Base-by-base conservation (phyloP, 2,113 vertebrate species). In the Ardeotis arabs region DNA sequence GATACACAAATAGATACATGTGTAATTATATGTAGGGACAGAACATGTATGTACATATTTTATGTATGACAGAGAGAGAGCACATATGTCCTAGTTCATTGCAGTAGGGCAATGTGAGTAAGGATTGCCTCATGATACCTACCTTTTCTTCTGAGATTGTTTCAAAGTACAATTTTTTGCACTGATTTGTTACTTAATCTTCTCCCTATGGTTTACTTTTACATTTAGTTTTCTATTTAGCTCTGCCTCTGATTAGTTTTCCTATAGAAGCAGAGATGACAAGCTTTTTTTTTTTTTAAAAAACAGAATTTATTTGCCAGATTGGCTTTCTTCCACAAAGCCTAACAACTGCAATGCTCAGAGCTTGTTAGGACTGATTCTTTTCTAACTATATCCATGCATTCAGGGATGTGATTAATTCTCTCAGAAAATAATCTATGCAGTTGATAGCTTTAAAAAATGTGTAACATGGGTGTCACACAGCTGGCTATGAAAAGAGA, bases 371-470 rank as follows among this genome's bases (percentile, higher is more conserved):
- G 72, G 47, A 72, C 63, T 86, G 89, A 84, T 84, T 95, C 72
- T 89, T 81, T 92, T 75, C 91, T 81, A 87, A 52, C 52, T 55
- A 49, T 56, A 90, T 81, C 59, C 41, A 37, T 78, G 83, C 52
- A 89, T 91, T 91, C 60, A 78, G 29, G 68, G 56, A 28, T 84
- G 23, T 95, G 77, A 96, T 87, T 95, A 81, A 78, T 89, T 92
- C 35, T 90, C 21, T 29, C 47, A 68, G 74, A 86, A 72, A 62
- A 78, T 75, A 75, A 49, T 35, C 69, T 53, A 44, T 79, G 80
- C 39, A 84, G 60, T 82, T 89, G 60, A 67, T 94, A 53, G 52
- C 74, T 89, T 91, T 84, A 78, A 94, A 91, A 94, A 92, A 68
- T 76, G 29, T 89, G 28, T 93, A 86, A 90, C 74, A 49, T 53